Evolutionary conservation across 2,888 invertebrate genomes (phyloP).

Genomic region (Philhelius pedissequus): DNA sequence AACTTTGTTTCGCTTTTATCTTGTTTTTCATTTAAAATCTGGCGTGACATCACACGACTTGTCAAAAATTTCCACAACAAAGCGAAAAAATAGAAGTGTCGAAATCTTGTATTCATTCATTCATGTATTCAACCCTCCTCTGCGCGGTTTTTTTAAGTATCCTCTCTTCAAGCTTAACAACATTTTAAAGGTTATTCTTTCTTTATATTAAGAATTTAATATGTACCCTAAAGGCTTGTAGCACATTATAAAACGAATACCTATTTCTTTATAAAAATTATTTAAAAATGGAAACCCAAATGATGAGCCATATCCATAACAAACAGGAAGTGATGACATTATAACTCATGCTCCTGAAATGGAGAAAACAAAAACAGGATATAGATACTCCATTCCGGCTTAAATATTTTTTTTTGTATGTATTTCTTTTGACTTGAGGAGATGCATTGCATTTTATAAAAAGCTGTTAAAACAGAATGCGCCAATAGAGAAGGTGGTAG

Average conservation of each 20-base stretch:
- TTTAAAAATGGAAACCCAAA: neutral
- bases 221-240: conserved; percentile 41
- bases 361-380: conserved; percentile 44
- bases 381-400: neutral
- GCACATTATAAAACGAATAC: conserved; percentile 27
- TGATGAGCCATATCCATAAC: conserved; percentile 34
- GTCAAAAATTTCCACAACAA: too few species aligned
- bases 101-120: too few species aligned
- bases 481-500: neutral
- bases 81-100: too few species aligned
- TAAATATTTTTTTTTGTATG: neutral
- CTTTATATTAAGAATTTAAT: conserved; percentile 47
- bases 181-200: neutral
- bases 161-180: neutral
- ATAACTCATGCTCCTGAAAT: conserved; percentile 23
- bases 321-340: conserved; percentile 63
- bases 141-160: neutral
- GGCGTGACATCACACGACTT: too few species aligned
- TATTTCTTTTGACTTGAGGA: conserved; percentile 19
- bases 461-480: conserved; percentile 17
- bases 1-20: too few species aligned
- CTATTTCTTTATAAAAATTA: neutral
- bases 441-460: conserved; percentile 51
- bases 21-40: too few species aligned
- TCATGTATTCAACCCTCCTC: neutral